A percentile compares a stretch with the other conserved stretches of the same genome.
These are phyloP conservation scores for Sphenopsis melanotis DNA, from an alignment of 2,797 vertebrate species.

Conservation along the genomic window DNA sequence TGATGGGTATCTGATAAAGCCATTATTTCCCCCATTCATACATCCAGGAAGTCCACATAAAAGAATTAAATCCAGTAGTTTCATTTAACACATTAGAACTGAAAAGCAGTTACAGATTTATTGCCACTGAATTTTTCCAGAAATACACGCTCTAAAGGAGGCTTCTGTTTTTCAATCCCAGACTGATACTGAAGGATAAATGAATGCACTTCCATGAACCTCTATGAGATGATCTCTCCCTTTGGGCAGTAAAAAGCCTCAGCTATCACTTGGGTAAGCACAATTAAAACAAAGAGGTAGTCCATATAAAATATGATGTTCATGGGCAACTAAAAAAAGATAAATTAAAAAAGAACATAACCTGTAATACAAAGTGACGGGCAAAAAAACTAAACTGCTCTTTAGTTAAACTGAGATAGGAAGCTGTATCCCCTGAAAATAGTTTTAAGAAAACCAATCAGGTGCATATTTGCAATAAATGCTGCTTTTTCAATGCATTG, in stretches of 20 bases:
- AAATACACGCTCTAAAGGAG: neutral
- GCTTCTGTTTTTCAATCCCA: neutral
- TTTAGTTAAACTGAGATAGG: neutral
- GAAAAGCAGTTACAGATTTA: neutral
- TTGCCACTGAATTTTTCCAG: neutral
- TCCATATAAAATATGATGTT: neutral
- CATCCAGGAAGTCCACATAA: neutral
- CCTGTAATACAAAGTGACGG: neutral
- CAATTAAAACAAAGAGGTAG: neutral
- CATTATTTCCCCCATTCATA: neutral
- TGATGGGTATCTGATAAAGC: neutral
- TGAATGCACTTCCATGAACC: neutral
- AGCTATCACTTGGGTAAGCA: neutral
- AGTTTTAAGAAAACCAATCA: neutral
- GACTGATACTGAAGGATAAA: neutral
- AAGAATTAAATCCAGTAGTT: neutral
- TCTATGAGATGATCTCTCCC: neutral
- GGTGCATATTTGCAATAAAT: neutral
- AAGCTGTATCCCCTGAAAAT: neutral
- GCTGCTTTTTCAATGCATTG: neutral
- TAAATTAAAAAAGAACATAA: neutral
- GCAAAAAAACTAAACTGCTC: neutral
- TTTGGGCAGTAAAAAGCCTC: neutral
- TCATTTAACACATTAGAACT: neutral
- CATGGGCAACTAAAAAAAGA: neutral